Evolutionary conservation across 2,888 invertebrate genomes (phyloP).

Genomic region (Chrysolina americana): DNA sequence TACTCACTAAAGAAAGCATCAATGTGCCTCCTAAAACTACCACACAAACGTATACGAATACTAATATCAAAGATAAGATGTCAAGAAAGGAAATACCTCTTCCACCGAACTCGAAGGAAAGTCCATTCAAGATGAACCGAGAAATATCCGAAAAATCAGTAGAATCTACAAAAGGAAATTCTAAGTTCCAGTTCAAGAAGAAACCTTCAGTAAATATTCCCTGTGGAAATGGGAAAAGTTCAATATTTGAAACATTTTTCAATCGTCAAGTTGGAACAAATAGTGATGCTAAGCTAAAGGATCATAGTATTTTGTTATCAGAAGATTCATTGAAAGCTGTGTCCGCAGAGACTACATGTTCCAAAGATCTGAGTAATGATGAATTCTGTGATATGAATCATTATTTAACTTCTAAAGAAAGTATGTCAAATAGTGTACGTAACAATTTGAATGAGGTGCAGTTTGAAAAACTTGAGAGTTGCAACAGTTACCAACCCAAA

Average conservation of each 20-base stretch:
- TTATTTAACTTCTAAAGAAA: neutral
- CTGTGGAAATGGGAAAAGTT: neutral
- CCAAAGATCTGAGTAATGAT: neutral
- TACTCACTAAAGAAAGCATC: neutral
- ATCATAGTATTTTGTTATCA: neutral
- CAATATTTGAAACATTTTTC: conserved; percentile 13
- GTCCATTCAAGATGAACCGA: neutral
- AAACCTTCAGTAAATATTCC: neutral
- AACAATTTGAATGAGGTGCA: neutral
- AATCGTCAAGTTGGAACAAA: neutral
- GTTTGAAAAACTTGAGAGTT: neutral
- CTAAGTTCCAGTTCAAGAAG: conserved; percentile 43
- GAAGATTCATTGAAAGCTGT: neutral
- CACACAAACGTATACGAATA: neutral
- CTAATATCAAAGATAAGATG: neutral
- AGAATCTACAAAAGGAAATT: neutral
- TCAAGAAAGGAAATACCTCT: neutral
- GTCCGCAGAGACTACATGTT: neutral
- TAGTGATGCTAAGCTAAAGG: neutral
- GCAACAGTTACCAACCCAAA: neutral
- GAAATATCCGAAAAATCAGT: neutral
- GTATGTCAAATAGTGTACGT: neutral
- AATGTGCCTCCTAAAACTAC: neutral
- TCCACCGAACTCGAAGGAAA: neutral
- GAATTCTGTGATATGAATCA: neutral